Evolutionary conservation across 2,797 vertebrate species (phyloP).

Genomic region (Leptatherina wallacei): DNA sequence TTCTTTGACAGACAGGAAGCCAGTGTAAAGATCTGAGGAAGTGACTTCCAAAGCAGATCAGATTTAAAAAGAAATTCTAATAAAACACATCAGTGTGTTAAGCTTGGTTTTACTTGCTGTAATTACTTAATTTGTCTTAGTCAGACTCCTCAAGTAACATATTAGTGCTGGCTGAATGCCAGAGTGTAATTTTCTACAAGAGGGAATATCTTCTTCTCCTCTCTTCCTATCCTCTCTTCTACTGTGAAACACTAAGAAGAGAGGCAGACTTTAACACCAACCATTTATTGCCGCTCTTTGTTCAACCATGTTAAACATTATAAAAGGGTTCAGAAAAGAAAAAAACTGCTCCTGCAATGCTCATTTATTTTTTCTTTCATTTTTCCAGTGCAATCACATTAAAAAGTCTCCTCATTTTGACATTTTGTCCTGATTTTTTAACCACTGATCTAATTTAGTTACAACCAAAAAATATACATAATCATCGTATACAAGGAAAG

Average conservation of each 20-base stretch:
- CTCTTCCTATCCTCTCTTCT: background rate
- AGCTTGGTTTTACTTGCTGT: background rate
- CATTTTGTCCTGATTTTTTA: slow-evolving; percentile 7
- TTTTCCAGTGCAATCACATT: no score
- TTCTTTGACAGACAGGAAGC: background rate
- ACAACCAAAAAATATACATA: background rate
- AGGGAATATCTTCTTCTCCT: background rate
- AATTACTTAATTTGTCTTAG: background rate
- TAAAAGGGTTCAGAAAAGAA: background rate
- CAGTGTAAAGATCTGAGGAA: background rate
- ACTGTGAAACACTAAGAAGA: background rate
- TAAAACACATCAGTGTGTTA: background rate
- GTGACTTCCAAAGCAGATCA: background rate
- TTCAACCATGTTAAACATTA: background rate
- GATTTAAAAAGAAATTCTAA: background rate
- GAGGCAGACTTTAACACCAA: background rate
- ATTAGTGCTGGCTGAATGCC: background rate
- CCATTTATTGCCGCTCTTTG: background rate
- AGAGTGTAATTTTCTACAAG: background rate
- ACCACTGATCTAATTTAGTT: background rate
- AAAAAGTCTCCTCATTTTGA: background rate
- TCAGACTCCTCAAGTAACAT: background rate
- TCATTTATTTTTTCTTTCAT: no score
- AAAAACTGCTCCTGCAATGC: background rate
- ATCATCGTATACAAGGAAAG: background rate